A percentile compares a stretch with the other conserved stretches of the same genome.
These are phyloP conservation scores for Limnephilus rhombicus DNA, from an alignment of 2,888 invertebrate genomes.

Conservation along the genomic window DNA sequence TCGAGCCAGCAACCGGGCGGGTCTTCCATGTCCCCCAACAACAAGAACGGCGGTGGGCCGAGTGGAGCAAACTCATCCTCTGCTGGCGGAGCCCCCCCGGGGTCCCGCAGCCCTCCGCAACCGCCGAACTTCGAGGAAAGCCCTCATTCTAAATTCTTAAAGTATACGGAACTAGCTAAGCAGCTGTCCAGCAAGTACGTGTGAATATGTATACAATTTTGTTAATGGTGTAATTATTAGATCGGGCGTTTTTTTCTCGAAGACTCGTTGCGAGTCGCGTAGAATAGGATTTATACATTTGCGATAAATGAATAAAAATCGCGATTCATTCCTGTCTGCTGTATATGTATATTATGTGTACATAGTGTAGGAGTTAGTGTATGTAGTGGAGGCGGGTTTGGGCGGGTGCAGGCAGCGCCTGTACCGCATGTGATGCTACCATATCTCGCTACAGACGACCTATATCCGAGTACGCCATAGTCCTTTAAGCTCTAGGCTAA, in stretches of 20 bases:
- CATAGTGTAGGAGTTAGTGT: conserved; percentile 68
- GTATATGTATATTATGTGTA: conserved; percentile 67
- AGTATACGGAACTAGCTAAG: conserved; percentile 98
- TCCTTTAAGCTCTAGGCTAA: conserved; percentile 64
- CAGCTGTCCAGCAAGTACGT: conserved; percentile 98
- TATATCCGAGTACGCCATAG: conserved; percentile 66
- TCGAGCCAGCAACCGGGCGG: conserved; percentile 72
- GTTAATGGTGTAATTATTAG: conserved; percentile 51
- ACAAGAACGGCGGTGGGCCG: conserved; percentile 71
- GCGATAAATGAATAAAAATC: conserved; percentile 60
- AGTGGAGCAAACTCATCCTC: conserved; percentile 59
- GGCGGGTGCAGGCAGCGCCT: conserved; percentile 46
- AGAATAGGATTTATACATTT: conserved; percentile 52
- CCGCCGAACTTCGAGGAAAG: conserved; percentile 89
- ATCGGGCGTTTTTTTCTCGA: conserved; percentile 50
- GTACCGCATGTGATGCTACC: conserved; percentile 84
- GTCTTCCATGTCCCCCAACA: conserved; percentile 73
- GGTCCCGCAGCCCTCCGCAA: conserved; percentile 78
- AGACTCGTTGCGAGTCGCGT: conserved; percentile 50
- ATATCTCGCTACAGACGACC: conserved; percentile 82
- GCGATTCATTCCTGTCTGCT: conserved; percentile 66
- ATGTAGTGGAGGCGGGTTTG: conserved; percentile 64
- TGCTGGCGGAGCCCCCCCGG: conserved; percentile 76
- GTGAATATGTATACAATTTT: conserved; percentile 75
- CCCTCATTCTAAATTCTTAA: conserved; percentile 97